phyloP scores from a whole-genome alignment of 2,113 vertebrate genomes.

The Aspiorhynchus laticeps region DNA sequence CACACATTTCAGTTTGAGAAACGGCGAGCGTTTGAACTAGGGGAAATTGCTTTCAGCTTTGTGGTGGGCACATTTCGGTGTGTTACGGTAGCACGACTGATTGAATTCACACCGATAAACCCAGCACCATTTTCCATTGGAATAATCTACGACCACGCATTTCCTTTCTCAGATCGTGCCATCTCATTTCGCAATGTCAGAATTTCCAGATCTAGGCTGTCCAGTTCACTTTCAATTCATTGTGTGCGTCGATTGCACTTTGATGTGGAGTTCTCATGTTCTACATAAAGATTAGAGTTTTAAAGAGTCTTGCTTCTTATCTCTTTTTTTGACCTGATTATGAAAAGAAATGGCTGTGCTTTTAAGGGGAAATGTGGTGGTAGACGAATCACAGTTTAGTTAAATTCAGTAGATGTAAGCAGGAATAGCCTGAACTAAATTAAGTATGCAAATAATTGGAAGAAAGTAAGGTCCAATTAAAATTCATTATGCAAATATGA shows the following conservation, averaged over 20 bases:
- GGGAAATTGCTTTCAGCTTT: conserved; percentile 19
- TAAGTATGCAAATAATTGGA: neutral
- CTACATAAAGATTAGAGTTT: neutral
- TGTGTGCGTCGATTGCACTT: neutral
- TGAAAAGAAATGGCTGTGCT: neutral
- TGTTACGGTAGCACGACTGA: neutral
- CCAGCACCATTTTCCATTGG: conserved; percentile 21
- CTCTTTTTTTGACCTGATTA: neutral
- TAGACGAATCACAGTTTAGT: neutral
- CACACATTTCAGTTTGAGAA: neutral
- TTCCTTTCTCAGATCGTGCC: conserved; percentile 19
- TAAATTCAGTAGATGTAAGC: neutral
- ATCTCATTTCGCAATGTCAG: conserved; percentile 6
- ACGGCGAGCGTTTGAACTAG: neutral
- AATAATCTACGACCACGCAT: neutral
- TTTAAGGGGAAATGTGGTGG: neutral
- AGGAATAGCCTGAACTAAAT: neutral
- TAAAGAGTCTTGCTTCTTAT: neutral
- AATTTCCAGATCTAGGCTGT: conserved; percentile 6
- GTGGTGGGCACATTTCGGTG: conserved; percentile 7
- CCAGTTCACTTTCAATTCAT: neutral
- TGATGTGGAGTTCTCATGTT: neutral
- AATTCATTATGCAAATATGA: neutral
- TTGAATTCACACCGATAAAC: neutral
- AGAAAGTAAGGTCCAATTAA: neutral